Conservation (phyloP, 1,140 invertebrate species). For the Zaprionus ornatus region DNA sequence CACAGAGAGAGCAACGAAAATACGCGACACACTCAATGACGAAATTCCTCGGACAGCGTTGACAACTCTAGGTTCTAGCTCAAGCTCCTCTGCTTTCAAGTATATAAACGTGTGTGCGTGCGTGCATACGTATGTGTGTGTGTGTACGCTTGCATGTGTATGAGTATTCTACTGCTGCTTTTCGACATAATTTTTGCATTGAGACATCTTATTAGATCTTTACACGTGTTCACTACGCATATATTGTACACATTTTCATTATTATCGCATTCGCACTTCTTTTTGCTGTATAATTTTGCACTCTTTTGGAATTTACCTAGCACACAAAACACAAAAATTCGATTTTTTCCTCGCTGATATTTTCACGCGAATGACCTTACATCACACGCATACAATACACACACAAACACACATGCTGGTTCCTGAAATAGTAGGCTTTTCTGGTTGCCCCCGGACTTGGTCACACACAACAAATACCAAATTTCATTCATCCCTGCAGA, state of each 20-base stretch:
- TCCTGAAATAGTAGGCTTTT: slow-evolving; percentile 15
- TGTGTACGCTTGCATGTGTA: slow-evolving; percentile 28
- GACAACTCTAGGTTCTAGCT: slow-evolving; percentile 79
- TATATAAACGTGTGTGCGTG: slow-evolving; percentile 18
- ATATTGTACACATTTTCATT: slow-evolving; percentile 40
- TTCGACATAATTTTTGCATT: slow-evolving; percentile 66
- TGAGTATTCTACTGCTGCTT: slow-evolving; percentile 56
- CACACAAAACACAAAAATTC: slow-evolving; percentile 82
- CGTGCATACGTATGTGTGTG: slow-evolving; percentile 25
- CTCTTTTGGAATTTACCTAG: slow-evolving; percentile 71
- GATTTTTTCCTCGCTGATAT: slow-evolving; percentile 79
- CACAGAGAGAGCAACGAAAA: slow-evolving; percentile 40
- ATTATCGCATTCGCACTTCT: slow-evolving; percentile 36
- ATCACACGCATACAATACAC: slow-evolving; percentile 74
- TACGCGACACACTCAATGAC: slow-evolving; percentile 76
- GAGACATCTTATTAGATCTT: slow-evolving; percentile 43
- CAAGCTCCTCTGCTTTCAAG: slow-evolving; percentile 58
- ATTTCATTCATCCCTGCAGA: neutral
- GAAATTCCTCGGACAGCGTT: slow-evolving; percentile 76
- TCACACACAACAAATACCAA: slow-evolving; percentile 41
- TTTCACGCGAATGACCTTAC: slow-evolving; percentile 77
- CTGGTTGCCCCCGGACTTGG: slow-evolving; percentile 6
- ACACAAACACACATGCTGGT: slow-evolving; percentile 50
- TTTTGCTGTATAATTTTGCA: slow-evolving; percentile 60
- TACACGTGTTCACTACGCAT: slow-evolving; percentile 47